Base-by-base conservation (phyloP, 2,113 vertebrate genomes). In the Oryzias curvinotus region DNA sequence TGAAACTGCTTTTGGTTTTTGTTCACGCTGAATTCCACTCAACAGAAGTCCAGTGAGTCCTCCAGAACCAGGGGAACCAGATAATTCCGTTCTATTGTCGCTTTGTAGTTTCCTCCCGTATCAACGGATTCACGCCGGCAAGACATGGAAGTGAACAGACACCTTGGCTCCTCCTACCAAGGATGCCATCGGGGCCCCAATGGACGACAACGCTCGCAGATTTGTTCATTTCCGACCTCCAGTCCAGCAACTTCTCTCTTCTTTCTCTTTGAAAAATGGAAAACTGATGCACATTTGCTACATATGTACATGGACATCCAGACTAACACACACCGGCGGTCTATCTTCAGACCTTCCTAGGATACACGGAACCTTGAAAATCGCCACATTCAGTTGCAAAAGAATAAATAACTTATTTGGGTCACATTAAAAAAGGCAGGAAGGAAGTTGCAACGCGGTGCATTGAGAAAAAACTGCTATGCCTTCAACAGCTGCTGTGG, bases 101-200 rank as follows among this genome's bases (percentile, higher is more conserved):
- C 48, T 73, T 7, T 16, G 50, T 66, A 59, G 63, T 79, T 73
- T 78, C 68, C 80, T 73, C 70, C 78, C 52, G 71, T 81, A 85
- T 85, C 83, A 88, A 87, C 82, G 83, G 74, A 75, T 78, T 72
- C 83, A 78, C 80, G 73, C 79, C 85, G 81, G 84, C 79, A 78
- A 84, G 78, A 83, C 76, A 14, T 65, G 79, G 80, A 84, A 87
- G 85, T 85, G 80, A 84, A 87, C 80, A 74, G 73, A 85, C 83
- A 89, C 89, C 90, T 91, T 91, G 90, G 89, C 90, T 89, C 88
- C 74, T 85, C 87, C 77, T 63, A 48, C 79, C 69, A 69, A 49
- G 73, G 84, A 82, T 78, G 81, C 76, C 77, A 68, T 18, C 7
- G 67, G 75, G 78, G 85, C 75, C 64, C 49, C 74, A 62, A 62